Evolutionary conservation across 2,797 vertebrate species (phyloP).

Genomic region (Arremon brunneinucha): DNA sequence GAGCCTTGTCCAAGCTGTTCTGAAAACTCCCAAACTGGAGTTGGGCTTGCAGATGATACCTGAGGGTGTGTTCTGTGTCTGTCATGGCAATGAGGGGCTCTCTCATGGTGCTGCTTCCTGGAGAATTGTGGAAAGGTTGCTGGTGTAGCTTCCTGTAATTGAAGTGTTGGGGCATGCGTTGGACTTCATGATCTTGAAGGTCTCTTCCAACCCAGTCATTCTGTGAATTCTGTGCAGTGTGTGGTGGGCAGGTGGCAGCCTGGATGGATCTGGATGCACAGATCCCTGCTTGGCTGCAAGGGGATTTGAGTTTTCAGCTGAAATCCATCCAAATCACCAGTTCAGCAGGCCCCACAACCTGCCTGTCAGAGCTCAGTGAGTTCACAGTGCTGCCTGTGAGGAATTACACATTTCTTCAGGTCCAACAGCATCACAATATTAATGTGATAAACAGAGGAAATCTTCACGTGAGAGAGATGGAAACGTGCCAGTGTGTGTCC

Average conservation of each 20-base stretch:
- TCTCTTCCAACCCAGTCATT: neutral
- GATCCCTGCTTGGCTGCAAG: neutral
- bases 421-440: neutral
- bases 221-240: neutral
- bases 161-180: neutral
- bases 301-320: neutral
- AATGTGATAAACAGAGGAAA: neutral
- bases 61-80: neutral
- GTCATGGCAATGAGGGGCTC: accelerated
- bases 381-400: neutral
- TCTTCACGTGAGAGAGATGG: neutral
- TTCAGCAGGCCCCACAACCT: neutral
- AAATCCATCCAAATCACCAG: neutral
- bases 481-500: neutral
- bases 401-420: neutral
- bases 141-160: accelerated
- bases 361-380: neutral
- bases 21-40: neutral
- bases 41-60: accelerated
- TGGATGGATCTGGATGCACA: neutral
- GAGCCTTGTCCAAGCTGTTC: neutral
- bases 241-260: neutral
- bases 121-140: neutral
- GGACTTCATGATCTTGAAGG: neutral
- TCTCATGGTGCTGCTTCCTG: neutral